Conservation (phyloP, 2,113 vertebrate genomes). For the Pycnonotus jocosus region DNA sequence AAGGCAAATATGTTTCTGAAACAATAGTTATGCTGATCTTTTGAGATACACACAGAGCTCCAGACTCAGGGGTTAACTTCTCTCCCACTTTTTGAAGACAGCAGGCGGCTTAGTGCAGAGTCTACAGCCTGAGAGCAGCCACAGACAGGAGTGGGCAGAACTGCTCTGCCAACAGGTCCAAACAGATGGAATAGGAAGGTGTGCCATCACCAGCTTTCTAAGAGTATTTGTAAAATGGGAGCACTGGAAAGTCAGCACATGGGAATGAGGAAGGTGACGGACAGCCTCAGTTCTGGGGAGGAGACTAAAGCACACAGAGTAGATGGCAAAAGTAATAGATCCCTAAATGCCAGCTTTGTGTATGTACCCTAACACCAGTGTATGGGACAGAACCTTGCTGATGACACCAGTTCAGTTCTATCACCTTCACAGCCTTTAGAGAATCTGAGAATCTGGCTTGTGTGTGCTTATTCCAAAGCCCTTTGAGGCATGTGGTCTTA, state of each 20-base stretch:
- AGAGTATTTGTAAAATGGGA: not conserved
- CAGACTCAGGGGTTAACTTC: not conserved
- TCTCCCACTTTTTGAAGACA: not conserved
- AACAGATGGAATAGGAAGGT: not conserved
- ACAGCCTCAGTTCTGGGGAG: not conserved
- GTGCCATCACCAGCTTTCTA: not conserved
- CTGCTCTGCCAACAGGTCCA: not conserved
- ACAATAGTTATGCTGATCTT: not conserved
- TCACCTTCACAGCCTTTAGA: not conserved
- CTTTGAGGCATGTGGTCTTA: not conserved
- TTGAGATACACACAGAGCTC: not conserved
- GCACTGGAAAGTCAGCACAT: conserved; percentile 1
- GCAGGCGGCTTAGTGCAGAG: not conserved
- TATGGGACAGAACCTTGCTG: not conserved
- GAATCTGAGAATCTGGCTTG: not conserved
- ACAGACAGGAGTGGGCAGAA: not conserved
- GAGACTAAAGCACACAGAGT: not conserved
- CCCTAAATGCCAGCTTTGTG: not conserved
- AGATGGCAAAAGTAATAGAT: not conserved
- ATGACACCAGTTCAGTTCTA: not conserved
- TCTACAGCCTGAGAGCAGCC: not conserved
- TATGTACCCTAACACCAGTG: not conserved
- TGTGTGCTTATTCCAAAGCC: not conserved
- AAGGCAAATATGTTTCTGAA: not conserved
- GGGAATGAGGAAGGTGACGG: not conserved